Percentiles rank a stretch among this genome's conserved stretches.
Conservation (phyloP, 2,113 vertebrate genomes). For the Macrotus californicus region DNA sequence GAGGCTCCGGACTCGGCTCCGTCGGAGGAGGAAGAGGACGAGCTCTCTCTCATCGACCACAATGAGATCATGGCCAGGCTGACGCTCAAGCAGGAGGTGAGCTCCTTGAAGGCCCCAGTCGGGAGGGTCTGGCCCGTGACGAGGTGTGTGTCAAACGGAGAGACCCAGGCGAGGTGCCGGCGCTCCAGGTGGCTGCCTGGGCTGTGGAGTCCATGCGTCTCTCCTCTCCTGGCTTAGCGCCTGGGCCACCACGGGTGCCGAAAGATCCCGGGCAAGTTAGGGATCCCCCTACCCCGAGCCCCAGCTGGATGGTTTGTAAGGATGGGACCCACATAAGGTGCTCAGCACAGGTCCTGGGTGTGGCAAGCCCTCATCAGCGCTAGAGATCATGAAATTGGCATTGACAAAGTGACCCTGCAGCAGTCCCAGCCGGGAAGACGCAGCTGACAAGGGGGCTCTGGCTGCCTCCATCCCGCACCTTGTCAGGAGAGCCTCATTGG, state of each 20-base stretch:
- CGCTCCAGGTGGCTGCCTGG: background rate
- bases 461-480: background rate
- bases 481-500: background rate
- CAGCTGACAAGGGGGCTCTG: background rate
- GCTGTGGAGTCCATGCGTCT: too few relatives aligned
- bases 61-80: constrained; percentile 94
- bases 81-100: constrained; percentile 95
- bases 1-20: constrained; percentile 83
- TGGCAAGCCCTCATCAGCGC: background rate
- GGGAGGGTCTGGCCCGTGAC: background rate
- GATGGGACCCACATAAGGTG: rapidly evolving
- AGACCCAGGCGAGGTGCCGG: background rate
- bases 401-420: background rate
- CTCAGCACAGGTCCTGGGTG: background rate
- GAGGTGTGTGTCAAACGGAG: background rate
- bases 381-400: too few relatives aligned
- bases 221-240: background rate
- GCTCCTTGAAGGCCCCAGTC: background rate
- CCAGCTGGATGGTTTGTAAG: too few relatives aligned
- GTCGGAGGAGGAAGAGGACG: constrained; percentile 91
- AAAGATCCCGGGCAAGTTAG: background rate
- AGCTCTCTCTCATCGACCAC: constrained; percentile 96
- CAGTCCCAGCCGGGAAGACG: too few relatives aligned
- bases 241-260: rapidly evolving
- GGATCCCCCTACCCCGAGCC: background rate